Evolutionary conservation across 2,113 vertebrate species (phyloP).

Genomic region (Macquaria ambigua): DNA sequence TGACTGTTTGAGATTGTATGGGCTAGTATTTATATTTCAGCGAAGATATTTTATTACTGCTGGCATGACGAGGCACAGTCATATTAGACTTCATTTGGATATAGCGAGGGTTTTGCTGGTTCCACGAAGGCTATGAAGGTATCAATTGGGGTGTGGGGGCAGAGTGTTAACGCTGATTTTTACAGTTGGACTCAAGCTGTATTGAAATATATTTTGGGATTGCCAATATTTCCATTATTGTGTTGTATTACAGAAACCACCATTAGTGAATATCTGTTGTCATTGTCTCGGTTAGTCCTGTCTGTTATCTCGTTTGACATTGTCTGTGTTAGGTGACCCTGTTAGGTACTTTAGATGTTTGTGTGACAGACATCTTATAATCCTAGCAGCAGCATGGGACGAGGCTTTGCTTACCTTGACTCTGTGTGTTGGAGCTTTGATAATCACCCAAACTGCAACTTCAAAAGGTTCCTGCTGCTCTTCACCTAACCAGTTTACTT

Average conservation of each 20-base stretch:
- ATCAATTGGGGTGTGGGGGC: background rate
- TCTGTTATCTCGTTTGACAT: slow-evolving; percentile 6
- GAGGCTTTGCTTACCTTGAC: background rate
- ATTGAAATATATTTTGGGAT: background rate
- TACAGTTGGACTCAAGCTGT: background rate
- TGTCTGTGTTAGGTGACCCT: background rate
- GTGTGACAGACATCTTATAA: background rate
- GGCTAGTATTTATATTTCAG: slow-evolving; percentile 6
- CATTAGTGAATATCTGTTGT: background rate
- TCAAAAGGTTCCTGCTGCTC: background rate
- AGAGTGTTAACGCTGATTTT: background rate
- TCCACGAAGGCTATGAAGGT: background rate
- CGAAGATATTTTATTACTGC: background rate
- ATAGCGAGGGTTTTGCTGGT: background rate
- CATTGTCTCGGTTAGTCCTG: background rate
- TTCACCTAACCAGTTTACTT: background rate
- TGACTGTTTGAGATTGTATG: background rate
- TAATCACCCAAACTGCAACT: slow-evolving; percentile 19
- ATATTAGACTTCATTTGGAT: slow-evolving; percentile 11
- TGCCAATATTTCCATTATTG: fast-evolving
- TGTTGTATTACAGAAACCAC: background rate
- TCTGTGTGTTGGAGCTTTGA: slow-evolving; percentile 20
- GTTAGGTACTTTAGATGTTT: background rate
- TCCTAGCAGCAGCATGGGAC: slow-evolving; percentile 10
- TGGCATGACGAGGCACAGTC: background rate